Evolutionary conservation across 2,113 vertebrate species (phyloP).

Genomic region (Corvus hawaiiensis): DNA sequence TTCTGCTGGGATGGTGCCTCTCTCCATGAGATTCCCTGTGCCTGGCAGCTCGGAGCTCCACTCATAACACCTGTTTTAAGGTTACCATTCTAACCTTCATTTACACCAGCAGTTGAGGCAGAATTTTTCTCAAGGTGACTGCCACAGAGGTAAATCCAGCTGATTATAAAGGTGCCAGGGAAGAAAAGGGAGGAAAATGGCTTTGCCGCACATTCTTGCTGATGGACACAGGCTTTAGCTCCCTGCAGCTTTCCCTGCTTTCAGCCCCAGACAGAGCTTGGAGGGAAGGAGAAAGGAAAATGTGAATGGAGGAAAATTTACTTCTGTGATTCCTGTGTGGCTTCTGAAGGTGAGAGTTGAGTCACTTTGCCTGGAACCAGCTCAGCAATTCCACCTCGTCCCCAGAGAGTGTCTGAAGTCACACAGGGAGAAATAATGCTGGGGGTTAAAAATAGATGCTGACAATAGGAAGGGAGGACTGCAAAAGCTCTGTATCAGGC

Average conservation of each 20-base stretch:
- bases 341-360: conserved; percentile 39
- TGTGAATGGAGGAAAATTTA: neutral
- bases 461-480: conserved; percentile 19
- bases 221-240: neutral
- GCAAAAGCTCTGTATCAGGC: neutral
- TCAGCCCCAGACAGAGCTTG: neutral
- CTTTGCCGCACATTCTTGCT: fast-evolving
- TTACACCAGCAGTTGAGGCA: fast-evolving
- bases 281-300: neutral
- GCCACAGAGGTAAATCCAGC: neutral
- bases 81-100: neutral
- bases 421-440: conserved; percentile 33
- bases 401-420: conserved; percentile 19
- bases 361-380: conserved; percentile 40
- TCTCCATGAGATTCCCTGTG: neutral
- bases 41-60: neutral
- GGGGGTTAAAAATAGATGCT: conserved; percentile 53
- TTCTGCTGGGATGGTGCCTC: neutral
- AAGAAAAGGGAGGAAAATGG: neutral
- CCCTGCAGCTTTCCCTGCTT: neutral
- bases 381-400: conserved; percentile 42
- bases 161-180: neutral
- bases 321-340: neutral
- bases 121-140: neutral
- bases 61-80: neutral